These are phyloP conservation scores for Dyspetes luteomarginatus DNA, from an alignment of 2,888 invertebrate species.

Conservation along the genomic window DNA sequence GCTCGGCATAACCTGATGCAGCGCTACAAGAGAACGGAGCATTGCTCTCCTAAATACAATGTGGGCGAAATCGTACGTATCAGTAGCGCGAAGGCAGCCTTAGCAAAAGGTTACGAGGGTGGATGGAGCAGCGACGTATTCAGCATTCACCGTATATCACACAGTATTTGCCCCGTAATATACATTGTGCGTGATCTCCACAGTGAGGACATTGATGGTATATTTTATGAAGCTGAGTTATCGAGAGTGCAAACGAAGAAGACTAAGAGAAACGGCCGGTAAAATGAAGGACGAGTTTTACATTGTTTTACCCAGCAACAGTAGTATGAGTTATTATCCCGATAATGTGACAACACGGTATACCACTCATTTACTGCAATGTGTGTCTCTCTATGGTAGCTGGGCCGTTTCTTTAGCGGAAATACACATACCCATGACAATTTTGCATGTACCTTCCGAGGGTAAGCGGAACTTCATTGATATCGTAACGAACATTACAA, in stretches of 20 bases:
- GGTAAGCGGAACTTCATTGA: constrained; percentile 8
- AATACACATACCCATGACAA: constrained; percentile 36
- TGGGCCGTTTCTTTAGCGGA: constrained; percentile 30
- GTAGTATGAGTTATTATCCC: constrained; percentile 10
- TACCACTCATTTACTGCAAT: too few species aligned
- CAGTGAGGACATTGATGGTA: neutral
- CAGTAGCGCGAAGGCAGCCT: constrained; percentile 29
- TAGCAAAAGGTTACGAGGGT: neutral
- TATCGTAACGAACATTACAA: constrained; percentile 1
- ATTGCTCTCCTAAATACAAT: constrained; percentile 16
- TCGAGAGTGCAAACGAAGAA: neutral
- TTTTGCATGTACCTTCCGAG: constrained; percentile 26
- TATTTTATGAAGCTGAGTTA: neutral
- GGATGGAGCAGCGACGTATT: neutral
- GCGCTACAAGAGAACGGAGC: constrained; percentile 4
- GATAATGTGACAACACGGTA: constrained; percentile 27
- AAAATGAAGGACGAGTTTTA: constrained; percentile 1
- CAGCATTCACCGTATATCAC: neutral
- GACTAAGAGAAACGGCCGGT: neutral
- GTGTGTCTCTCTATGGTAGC: too few species aligned
- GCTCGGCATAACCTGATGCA: constrained; percentile 32
- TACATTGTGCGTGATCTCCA: neutral
- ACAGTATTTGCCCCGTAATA: neutral
- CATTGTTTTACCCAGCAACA: constrained; percentile 3
- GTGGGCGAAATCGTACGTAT: constrained; percentile 33